A percentile compares a stretch with the other conserved stretches of the same genome.
These are phyloP conservation scores for Saccostrea glomerata DNA, from an alignment of 1,140 invertebrate species.

Conservation along the genomic window DNA sequence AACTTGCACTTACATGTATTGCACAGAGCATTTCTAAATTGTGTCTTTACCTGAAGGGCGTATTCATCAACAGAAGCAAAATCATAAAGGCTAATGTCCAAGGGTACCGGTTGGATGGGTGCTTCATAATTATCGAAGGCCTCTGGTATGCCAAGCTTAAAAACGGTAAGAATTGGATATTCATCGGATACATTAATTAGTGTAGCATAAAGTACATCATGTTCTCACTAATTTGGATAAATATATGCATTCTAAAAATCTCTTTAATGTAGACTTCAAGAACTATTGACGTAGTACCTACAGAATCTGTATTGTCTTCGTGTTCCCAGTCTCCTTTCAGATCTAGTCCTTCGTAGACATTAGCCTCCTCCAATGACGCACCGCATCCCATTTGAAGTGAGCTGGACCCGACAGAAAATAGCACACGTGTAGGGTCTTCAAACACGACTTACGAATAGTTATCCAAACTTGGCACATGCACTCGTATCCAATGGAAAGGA, in stretches of 20 bases:
- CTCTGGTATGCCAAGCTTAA: background rate
- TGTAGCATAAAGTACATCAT: background rate
- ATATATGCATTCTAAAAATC: too few relatives aligned
- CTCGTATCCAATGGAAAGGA: too few relatives aligned
- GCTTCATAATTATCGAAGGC: background rate
- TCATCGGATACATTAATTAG: background rate
- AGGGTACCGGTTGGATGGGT: background rate
- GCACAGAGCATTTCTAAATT: background rate
- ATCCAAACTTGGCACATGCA: too few relatives aligned
- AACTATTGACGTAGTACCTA: background rate
- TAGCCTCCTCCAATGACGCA: background rate
- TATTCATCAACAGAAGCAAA: constrained; percentile 1
- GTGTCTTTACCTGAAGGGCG: background rate
- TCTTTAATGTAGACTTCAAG: too few relatives aligned
- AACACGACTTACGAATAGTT: too few relatives aligned
- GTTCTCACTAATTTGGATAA: too few relatives aligned
- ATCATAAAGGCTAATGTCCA: background rate
- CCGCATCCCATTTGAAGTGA: background rate
- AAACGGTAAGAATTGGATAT: background rate
- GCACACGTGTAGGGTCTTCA: background rate
- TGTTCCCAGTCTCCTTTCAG: background rate
- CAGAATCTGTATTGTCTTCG: background rate
- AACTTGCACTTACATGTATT: background rate
- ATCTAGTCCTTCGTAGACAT: background rate
- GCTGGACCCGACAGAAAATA: background rate